phyloP scores from a whole-genome alignment of 2,797 vertebrate species.

The Thaleichthys pacificus region DNA sequence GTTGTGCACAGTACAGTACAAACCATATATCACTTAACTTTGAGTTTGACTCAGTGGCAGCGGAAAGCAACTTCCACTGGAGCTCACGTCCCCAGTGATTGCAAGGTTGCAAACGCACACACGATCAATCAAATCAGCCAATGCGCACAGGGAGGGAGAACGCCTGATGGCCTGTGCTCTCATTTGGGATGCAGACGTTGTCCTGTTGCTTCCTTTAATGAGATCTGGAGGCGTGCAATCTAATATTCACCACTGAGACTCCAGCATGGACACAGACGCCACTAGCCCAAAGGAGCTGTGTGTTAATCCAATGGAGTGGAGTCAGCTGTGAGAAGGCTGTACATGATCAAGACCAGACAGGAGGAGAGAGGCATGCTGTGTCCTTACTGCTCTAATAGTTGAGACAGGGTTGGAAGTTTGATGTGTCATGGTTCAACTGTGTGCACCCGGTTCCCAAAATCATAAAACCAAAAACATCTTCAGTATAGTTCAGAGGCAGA shows the following conservation, averaged over 20 bases:
- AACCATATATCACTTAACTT: no score
- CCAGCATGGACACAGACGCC: constrained; percentile 56
- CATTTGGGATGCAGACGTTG: constrained; percentile 70
- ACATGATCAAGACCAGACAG: constrained; percentile 13
- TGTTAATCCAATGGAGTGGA: constrained; percentile 68
- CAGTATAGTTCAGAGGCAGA: no score
- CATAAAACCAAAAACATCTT: background rate
- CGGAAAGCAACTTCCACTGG: constrained; percentile 48
- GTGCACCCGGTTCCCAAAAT: background rate
- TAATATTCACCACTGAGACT: constrained; percentile 71
- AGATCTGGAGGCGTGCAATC: constrained; percentile 75
- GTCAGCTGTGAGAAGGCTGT: constrained; percentile 56
- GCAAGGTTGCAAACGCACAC: constrained; percentile 29
- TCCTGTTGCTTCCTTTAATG: constrained; percentile 75
- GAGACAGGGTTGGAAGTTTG: background rate
- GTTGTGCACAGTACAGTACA: constrained; percentile 6
- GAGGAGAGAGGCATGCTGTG: background rate
- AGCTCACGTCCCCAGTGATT: constrained; percentile 33
- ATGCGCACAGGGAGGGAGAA: constrained; percentile 55
- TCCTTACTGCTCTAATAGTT: background rate
- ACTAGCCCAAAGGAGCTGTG: constrained; percentile 53
- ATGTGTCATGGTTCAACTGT: background rate
- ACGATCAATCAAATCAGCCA: constrained; percentile 62
- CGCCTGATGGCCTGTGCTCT: constrained; percentile 61
- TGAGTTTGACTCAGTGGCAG: constrained; percentile 2